These are phyloP conservation scores for Lepidocyrtoides sp. DNA, from an alignment of 2,888 invertebrate species.

Conservation along the genomic window DNA sequence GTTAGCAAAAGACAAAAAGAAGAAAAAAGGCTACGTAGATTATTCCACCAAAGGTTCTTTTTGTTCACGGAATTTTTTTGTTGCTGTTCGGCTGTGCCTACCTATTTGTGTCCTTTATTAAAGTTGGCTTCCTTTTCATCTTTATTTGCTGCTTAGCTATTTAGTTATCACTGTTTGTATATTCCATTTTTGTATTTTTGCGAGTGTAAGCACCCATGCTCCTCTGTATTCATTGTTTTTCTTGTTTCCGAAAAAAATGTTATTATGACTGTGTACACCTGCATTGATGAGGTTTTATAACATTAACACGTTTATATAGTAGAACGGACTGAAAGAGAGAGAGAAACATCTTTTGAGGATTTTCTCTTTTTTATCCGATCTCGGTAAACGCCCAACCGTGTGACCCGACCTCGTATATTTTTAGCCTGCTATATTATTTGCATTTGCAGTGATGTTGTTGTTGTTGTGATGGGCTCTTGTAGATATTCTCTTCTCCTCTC, in stretches of 20 bases:
- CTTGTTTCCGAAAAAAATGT: not conserved
- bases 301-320: slow-evolving; percentile 21
- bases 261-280: not conserved
- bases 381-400: slow-evolving; percentile 34
- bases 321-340: not conserved
- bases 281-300: not conserved
- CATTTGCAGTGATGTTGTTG: slow-evolving; percentile 19
- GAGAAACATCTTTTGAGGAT: slow-evolving; percentile 6
- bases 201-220: not conserved
- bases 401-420: not conserved
- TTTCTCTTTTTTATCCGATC: slow-evolving; percentile 50
- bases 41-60: not conserved
- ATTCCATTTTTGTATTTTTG: not conserved
- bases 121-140: not conserved
- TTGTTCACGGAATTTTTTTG: not conserved
- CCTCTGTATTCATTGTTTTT: not conserved
- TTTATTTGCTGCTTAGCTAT: not conserved
- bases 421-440: not conserved
- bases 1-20: not conserved
- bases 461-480: not conserved
- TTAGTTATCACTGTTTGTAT: not conserved
- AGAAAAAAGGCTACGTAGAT: not conserved
- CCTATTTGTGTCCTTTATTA: not conserved
- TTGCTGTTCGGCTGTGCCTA: not conserved
- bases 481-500: not conserved